A percentile compares a stretch with the other conserved stretches of the same genome.
phyloP scores from a whole-genome alignment of 2,113 vertebrate genomes.

The Okapia johnstoni region DNA sequence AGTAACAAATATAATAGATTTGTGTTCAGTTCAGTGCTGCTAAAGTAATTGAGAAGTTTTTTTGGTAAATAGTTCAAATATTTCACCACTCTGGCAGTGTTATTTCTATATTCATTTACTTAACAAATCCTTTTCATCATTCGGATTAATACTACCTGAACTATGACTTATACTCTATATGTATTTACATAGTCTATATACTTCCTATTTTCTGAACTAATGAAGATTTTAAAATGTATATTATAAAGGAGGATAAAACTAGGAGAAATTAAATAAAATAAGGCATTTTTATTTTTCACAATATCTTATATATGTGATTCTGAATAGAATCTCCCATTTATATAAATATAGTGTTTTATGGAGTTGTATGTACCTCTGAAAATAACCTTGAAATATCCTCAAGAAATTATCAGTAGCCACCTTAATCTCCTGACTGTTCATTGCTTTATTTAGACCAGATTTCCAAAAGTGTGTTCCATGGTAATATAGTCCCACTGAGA shows the following conservation, averaged over 20 bases:
- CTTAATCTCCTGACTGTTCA: not conserved
- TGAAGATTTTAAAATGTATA: not conserved
- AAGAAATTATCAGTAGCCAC: not conserved
- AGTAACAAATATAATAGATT: not conserved
- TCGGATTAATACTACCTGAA: not conserved
- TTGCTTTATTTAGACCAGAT: constrained; percentile 3
- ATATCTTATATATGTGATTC: not conserved
- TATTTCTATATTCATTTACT: not conserved
- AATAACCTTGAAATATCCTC: constrained; percentile 12
- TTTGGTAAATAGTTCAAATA: not conserved
- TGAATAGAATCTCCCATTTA: not conserved
- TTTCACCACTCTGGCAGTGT: not conserved
- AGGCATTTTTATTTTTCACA: not conserved
- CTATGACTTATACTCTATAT: not conserved
- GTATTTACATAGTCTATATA: not conserved
- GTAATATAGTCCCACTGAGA: not conserved
- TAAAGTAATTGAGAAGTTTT: not conserved
- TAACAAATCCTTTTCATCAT: not conserved
- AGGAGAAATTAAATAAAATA: not conserved
- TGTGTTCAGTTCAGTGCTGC: not conserved
- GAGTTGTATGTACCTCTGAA: not conserved
- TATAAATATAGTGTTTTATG: not conserved
- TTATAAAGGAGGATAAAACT: not conserved
- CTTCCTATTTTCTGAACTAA: not conserved
- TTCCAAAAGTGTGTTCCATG: not conserved